These are phyloP conservation scores for Tribolium freemani DNA, from an alignment of 2,888 invertebrate genomes.

Conservation along the genomic window DNA sequence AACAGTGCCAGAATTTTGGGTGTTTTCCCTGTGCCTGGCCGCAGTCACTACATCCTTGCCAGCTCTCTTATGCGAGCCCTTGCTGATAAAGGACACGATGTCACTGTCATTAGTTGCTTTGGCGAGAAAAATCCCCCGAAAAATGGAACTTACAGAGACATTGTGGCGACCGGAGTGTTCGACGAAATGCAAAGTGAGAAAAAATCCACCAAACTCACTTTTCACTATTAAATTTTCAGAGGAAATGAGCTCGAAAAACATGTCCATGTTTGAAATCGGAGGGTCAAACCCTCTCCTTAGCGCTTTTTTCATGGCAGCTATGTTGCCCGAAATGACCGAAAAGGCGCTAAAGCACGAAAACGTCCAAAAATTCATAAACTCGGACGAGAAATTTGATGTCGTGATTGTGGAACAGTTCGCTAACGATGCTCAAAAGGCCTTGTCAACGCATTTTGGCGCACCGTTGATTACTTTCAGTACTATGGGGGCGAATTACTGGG, in stretches of 20 bases:
- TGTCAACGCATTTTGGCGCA: conserved; percentile 61
- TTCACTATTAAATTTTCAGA: neutral
- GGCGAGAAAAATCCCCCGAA: conserved; percentile 46
- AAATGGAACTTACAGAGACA: conserved; percentile 45
- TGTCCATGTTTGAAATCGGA: conserved; percentile 11
- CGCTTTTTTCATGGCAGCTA: neutral
- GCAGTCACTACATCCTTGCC: conserved; percentile 49
- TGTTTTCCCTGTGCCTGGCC: conserved; percentile 46
- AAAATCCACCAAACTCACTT: neutral
- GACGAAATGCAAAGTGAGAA: conserved; percentile 31
- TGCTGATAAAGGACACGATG: conserved; percentile 50
- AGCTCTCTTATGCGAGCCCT: conserved; percentile 47
- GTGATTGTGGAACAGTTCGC: conserved; percentile 67
- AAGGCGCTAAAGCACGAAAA: conserved; percentile 41
- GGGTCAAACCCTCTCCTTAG: neutral
- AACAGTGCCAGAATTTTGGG: conserved; percentile 44
- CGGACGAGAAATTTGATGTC: conserved; percentile 63
- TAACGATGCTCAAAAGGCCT: conserved; percentile 66
- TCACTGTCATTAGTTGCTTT: conserved; percentile 50
- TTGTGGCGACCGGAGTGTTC: conserved; percentile 36
- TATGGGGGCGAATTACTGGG: conserved; percentile 66
- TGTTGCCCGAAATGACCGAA: neutral
- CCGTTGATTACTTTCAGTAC: conserved; percentile 65
- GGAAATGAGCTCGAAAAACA: neutral
- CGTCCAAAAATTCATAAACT: conserved; percentile 56